Base-by-base conservation (phyloP, 2,888 invertebrate species). In the Philonicus albiceps region DNA sequence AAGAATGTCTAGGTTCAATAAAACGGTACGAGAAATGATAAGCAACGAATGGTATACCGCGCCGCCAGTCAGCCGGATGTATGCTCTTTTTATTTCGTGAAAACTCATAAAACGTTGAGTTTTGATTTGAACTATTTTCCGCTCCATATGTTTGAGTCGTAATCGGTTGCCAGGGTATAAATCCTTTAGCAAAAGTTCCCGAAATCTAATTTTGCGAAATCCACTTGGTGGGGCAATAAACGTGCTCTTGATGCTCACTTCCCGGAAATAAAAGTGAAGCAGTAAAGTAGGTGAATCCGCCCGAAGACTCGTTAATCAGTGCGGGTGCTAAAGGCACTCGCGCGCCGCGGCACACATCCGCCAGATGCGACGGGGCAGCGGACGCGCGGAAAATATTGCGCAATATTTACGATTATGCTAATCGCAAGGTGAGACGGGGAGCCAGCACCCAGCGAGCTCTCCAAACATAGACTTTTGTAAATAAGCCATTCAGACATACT, bases 391-490 rank as follows among this genome's bases (percentile, higher is more conserved):
- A 8, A 40, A 80, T 80, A 53, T 80, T 80, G 80, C 80, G 80
- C 80, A 80, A 80, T 80, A 80, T 80, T 80, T 80, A 80, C 80
- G 40, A 16, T 74, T 49, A 80, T 49, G 53, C 80, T 80, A 80
- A 80, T 80, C 49, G 49, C 80, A 80, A 80, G 80, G 80, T 80
- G 49, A 80, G 31, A 40, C 80, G 30, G 80, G 43, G 30, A 49
- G 16, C 22, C 49, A 30, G 80, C 80, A 80, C 31, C 43, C n/a
- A 22, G 16, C 80, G 49, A 49, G 49, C 53, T 49, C 80, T 34
- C 64, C 83, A 83, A 83, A 83, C 30, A 83, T 72, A 83, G 83
- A 83, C 83, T 30, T 83, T 83, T 83, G 83, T 83, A 83, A 83
- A 83, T 83, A 83, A 83, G 72, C 19, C 37, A 64, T 83, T 72